Base-by-base conservation (phyloP, 2,888 invertebrate species). In the Ichneumoninae sp. region DNA sequence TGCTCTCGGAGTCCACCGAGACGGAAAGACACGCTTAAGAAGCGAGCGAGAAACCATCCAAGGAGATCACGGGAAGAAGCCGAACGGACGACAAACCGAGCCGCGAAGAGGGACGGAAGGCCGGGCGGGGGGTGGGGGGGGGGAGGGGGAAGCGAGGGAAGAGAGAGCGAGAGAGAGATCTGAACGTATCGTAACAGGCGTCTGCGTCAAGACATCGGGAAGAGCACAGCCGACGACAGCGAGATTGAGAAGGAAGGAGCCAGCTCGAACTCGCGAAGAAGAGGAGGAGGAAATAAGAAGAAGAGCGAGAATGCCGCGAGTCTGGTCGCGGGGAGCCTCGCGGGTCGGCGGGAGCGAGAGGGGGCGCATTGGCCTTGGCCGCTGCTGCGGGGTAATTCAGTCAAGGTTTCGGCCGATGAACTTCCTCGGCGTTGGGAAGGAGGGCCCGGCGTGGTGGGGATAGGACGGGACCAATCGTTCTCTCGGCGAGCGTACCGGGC, bases 321-420 rank as follows among this genome's bases (percentile, higher is more conserved):
- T 33, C 65, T 73, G 47, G 85, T 83, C 86, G 84, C 78, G 85
- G 79, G 79, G 76, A 73, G 54, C 1, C 50, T 65, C 30, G 60
- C 52, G 82, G 88, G 6, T 86, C 87, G 83, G 89, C 86, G 87
- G 81, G 87, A 88, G 89, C 89, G 88, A 88, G 91, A 89, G 91
- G 89, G 91, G 90, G 90, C 89, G 90, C 95, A 94, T 94, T 95
- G 96, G 95, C 96, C 96, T 96, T 96, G 96, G 96, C 96, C 96
- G 94, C 91, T 91, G 94, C 92, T 92, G 93, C 93, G 95, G 95
- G 95, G 96, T 96, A 96, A 96, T 95, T 96, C 96, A 96, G 96
- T 96, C 96, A 97, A 97, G 97, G 97, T 97, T 96, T 96, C 96
- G 95, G 96, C 95, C 96, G 96, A 96, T 96, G 96, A 96, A 96